Percentiles rank a stretch among this genome's conserved stretches.
Evolutionary conservation across 2,113 vertebrate genomes (phyloP).

Genomic region (Scomber japonicus): DNA sequence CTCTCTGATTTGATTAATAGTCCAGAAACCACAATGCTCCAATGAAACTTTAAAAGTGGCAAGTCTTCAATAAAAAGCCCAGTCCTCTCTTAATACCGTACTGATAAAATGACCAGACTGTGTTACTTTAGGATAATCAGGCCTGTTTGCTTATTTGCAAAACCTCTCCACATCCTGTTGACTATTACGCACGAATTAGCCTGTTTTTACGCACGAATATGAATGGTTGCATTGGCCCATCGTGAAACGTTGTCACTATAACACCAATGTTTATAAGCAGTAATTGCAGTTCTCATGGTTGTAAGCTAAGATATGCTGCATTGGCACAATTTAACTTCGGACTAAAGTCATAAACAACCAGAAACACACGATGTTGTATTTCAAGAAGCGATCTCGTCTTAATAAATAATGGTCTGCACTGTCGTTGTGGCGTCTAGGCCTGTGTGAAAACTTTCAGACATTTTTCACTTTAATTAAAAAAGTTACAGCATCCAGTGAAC

Average conservation of each 20-base stretch:
- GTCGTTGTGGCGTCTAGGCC: not conserved
- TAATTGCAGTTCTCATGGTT: not conserved
- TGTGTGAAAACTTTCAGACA: not conserved
- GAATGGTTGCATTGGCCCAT: not conserved
- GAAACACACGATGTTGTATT: not conserved
- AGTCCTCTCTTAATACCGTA: not conserved
- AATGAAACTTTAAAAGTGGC: not conserved
- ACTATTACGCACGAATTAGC: not conserved
- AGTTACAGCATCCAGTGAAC: not conserved
- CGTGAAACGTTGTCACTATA: not conserved
- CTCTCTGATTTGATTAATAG: conserved; percentile 7
- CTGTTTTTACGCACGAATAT: conserved; percentile 63
- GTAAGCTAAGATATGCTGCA: not conserved
- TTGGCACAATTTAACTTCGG: not conserved
- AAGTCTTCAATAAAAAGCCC: not conserved
- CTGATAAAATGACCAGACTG: not conserved
- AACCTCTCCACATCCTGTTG: conserved; percentile 2
- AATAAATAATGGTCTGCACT: not conserved
- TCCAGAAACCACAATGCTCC: not conserved
- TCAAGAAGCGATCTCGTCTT: not conserved
- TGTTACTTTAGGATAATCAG: conserved; percentile 24
- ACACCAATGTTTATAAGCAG: not conserved
- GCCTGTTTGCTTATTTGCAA: conserved; percentile 5
- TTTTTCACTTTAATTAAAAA: not conserved
- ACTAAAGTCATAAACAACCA: not conserved